Base-by-base conservation (phyloP, 2,888 invertebrate genomes). In the Leptogaster cylindrica region DNA sequence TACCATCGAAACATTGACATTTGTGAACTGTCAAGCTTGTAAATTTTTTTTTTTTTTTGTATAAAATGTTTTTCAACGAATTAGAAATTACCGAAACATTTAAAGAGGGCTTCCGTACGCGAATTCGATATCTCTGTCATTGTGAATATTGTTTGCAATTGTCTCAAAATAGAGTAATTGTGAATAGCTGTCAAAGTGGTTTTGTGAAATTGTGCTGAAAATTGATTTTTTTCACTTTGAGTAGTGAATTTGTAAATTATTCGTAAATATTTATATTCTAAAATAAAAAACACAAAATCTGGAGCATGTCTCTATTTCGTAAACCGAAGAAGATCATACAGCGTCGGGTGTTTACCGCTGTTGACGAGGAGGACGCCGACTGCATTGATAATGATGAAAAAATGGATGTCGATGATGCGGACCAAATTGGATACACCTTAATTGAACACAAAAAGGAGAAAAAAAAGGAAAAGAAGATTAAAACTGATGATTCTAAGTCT, bases 281-380 rank as follows among this genome's bases (percentile, higher is more conserved):
- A 44, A 12, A 36, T 12, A 28, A 46, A 33, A 65, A 27, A 46
- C 4, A 6, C 8, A 18, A 80, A 73, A 74, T n/a, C n/a, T n/a
- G n/a, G n/a, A n/a, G n/a, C n/a, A 92, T 93, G 92, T 91, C 92
- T 67, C 79, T 93, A 72, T 95, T 95, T 82, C 90, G 90, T 75
- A 95, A 95, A 82, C 94, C 95, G 0, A 90, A 89, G 77, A 89
- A 93, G 77, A 89, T 88, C 78, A 91, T 94, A 73, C 90, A 91
- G 76, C 84, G 90, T 71, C 86, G 91, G 66, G 87, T 89, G 68
- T 90, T 90, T 81, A 87, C 88, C 76, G 87, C 87, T 69, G 87
- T 88, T 72, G 89, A 89, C 73, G 89, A 88, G 51, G 88, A 88
- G 50, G 87, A 87, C 70, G 79, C 81, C 72, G 82, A 82, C 69